These are phyloP conservation scores for Parapsyche elsis DNA, from an alignment of 1,140 invertebrate genomes.

Conservation along the genomic window DNA sequence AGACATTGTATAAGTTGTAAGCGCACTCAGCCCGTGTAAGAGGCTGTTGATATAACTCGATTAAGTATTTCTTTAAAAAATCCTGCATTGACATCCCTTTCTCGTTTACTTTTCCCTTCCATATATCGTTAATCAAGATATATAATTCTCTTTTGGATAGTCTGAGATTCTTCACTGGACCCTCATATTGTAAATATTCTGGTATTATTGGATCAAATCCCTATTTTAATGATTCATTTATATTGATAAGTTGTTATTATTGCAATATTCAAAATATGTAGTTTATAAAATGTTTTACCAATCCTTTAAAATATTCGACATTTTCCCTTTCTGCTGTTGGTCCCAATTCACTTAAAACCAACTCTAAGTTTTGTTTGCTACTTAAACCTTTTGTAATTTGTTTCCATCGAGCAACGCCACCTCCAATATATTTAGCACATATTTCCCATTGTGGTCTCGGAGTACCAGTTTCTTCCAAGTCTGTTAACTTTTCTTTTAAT, in stretches of 20 bases:
- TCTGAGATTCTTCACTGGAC: conserved; percentile 64
- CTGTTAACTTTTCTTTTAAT: conserved; percentile 61
- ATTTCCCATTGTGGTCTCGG: conserved; percentile 65
- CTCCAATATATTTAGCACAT: conserved; percentile 65
- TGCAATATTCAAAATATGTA: too few relatives aligned
- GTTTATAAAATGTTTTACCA: conserved; percentile 58
- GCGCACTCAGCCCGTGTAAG: conserved; percentile 64
- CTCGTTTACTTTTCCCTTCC: conserved; percentile 59
- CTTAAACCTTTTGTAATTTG: conserved; percentile 61
- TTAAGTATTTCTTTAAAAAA: conserved; percentile 57
- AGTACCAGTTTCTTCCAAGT: conserved; percentile 63
- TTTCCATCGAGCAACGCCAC: conserved; percentile 64
- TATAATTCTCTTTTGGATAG: conserved; percentile 64
- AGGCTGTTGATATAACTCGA: conserved; percentile 60
- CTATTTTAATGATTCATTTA: conserved; percentile 53
- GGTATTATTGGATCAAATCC: conserved; percentile 64
- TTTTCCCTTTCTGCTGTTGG: conserved; percentile 63
- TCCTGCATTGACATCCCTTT: conserved; percentile 61
- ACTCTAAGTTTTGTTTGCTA: conserved; percentile 62
- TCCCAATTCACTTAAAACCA: conserved; percentile 64
- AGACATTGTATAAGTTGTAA: conserved; percentile 65
- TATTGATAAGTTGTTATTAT: not conserved
- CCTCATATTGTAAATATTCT: conserved; percentile 62
- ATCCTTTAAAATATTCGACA: conserved; percentile 65
- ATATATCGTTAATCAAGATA: conserved; percentile 65